Evolutionary conservation across 1,140 invertebrate species (phyloP), one percentile per base, ranked within the genome.

Genomic region (Diploscapter pachys): DNA sequence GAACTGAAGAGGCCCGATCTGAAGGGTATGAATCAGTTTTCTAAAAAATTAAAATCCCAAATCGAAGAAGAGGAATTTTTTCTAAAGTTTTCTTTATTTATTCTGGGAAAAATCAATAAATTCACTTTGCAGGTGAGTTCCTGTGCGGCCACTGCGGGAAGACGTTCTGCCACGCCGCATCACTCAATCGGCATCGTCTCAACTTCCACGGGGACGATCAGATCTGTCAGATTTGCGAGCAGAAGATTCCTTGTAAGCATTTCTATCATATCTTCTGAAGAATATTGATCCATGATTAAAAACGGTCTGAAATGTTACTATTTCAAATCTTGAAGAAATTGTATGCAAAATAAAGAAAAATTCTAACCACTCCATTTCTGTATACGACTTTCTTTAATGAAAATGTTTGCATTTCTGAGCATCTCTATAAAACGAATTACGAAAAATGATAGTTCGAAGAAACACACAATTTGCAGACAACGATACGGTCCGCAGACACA

Each of bases 161-260:
- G 71, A 76, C 75, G 11, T 76, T 76, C 56, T 76, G 75, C 51
- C 75, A 76, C 31, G 75, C 75, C 5, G 75, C 75, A 56, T 72
- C 69, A 9, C 67, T 76, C 62, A 76, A 76, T 61, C 59, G 75
- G 9, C 75, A 76, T 49, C 75, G 75, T 8, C 70, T 76, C 53
- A 76, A 76, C 75, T 76, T 76, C 75, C 75, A 76, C 61, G 75
- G 75, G 54, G 75, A 71, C 51, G 70, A 76, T 31, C 75, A 76
- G 49, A 55, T 59, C 49, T 76, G 75, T 56, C 48, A 62, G 3
- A 50, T 76, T 4, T 76, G 75, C 51, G 49, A 72, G 5, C 53
- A 31, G 52, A 65, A 71, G 48, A 76, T 76, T 13, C 52, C 56
- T 5, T n/a, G 71, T 72, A 8, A 53, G 69, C 64, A 31, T 31